A percentile compares a stretch with the other conserved stretches of the same genome.
phyloP scores from a whole-genome alignment of 2,888 invertebrate species.

The Trachelus tabidus region DNA sequence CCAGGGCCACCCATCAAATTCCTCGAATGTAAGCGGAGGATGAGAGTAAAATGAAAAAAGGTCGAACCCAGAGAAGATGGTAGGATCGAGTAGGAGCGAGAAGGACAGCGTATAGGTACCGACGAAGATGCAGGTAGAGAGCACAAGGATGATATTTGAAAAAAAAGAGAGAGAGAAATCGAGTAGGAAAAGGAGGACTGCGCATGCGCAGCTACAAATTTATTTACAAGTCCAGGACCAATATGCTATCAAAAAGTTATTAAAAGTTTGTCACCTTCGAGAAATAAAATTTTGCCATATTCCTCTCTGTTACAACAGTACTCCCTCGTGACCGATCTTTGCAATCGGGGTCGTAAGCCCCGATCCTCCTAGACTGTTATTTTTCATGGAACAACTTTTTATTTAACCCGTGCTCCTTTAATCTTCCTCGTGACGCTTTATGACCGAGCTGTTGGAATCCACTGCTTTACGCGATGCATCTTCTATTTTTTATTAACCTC shows the following conservation, averaged over 20 bases:
- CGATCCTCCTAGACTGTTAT: neutral
- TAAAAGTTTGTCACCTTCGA: constrained; percentile 52
- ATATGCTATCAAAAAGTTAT: constrained; percentile 54
- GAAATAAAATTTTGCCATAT: constrained; percentile 44
- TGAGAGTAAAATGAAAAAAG: neutral
- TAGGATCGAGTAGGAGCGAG: neutral
- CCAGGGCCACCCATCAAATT: neutral
- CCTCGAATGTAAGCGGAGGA: neutral
- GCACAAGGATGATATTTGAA: neutral
- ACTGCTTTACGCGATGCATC: neutral
- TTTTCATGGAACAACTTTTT: neutral
- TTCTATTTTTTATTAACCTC: neutral
- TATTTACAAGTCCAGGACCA: constrained; percentile 47
- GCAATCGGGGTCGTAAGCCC: neutral
- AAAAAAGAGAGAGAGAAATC: neutral
- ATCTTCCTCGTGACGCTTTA: neutral
- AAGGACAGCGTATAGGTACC: neutral
- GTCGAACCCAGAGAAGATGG: neutral
- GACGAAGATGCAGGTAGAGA: neutral
- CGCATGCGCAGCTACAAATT: constrained; percentile 38
- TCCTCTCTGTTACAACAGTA: constrained; percentile 15
- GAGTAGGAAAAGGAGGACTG: neutral
- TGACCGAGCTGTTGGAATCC: neutral
- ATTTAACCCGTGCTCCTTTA: neutral
- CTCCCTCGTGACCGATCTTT: constrained; percentile 42